A percentile compares a stretch with the other conserved stretches of the same genome.
Conservation (phyloP, 35 echinoderm and acorn worm genomes). For the Amphiura filiformis region DNA sequence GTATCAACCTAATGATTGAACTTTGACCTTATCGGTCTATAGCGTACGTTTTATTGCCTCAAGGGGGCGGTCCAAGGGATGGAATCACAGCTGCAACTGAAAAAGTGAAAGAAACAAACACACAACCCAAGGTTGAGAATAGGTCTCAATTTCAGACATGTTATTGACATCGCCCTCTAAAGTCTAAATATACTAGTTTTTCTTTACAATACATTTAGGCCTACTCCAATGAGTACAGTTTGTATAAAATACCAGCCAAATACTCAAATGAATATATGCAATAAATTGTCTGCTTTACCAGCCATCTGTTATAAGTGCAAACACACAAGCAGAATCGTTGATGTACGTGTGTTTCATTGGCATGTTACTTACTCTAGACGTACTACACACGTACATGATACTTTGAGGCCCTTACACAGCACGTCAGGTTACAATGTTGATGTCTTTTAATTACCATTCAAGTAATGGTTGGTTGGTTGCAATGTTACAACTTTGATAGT, state of each 20-base stretch:
- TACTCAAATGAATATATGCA: background rate
- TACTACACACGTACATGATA: background rate
- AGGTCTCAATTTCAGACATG: background rate
- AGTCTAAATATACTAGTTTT: background rate
- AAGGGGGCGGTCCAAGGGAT: slow-evolving; percentile 4
- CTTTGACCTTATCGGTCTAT: slow-evolving; percentile 4
- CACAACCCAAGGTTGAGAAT: slow-evolving; percentile 7
- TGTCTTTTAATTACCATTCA: too few species aligned
- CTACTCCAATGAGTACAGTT: background rate
- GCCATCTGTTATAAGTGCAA: background rate
- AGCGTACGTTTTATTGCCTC: slow-evolving; percentile 13
- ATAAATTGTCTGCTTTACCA: background rate
- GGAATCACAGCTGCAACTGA: slow-evolving; percentile 10
- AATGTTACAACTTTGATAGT: background rate
- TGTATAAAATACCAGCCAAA: background rate
- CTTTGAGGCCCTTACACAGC: background rate
- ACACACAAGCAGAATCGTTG: background rate
- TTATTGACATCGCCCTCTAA: background rate
- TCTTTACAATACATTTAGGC: background rate
- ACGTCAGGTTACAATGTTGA: background rate
- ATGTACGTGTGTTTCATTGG: too few species aligned
- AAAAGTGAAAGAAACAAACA: slow-evolving; percentile 15
- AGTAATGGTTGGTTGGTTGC: background rate
- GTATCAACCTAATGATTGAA: slow-evolving; percentile 11
- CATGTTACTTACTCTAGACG: background rate